Percentiles rank a stretch among this genome's conserved stretches.
These are phyloP conservation scores for Deroplatys truncata DNA, from an alignment of 2,888 invertebrate species.

Conservation along the genomic window DNA sequence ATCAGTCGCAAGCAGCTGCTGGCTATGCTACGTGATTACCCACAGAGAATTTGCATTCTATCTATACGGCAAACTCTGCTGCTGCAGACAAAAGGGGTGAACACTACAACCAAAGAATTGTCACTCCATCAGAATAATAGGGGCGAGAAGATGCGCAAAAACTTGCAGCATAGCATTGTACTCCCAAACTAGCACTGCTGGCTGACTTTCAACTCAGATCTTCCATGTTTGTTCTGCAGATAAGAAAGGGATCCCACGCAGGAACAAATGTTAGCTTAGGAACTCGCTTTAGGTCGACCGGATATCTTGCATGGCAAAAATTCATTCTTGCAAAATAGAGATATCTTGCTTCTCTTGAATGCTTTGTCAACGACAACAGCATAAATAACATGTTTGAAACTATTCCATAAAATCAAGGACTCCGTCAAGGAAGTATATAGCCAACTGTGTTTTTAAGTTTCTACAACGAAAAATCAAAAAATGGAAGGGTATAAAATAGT, in stretches of 20 bases:
- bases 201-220: background rate
- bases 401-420: no score
- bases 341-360: no score
- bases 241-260: background rate
- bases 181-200: background rate
- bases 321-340: no score
- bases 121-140: background rate
- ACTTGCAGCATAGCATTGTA: background rate
- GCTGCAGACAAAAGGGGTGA: background rate
- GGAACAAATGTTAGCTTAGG: background rate
- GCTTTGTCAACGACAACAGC: no score
- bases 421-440: no score
- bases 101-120: background rate
- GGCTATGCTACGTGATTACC: background rate
- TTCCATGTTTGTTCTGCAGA: background rate
- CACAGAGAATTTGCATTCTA: background rate
- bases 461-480: no score
- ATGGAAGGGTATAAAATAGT: no score
- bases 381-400: no score
- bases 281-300: background rate
- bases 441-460: no score
- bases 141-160: background rate
- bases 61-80: background rate
- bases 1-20: background rate
- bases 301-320: no score